Evolutionary conservation across 2,888 invertebrate species (phyloP), one percentile per base, ranked within the genome.

Genomic region (Harpagoxenus sublaevis): DNA sequence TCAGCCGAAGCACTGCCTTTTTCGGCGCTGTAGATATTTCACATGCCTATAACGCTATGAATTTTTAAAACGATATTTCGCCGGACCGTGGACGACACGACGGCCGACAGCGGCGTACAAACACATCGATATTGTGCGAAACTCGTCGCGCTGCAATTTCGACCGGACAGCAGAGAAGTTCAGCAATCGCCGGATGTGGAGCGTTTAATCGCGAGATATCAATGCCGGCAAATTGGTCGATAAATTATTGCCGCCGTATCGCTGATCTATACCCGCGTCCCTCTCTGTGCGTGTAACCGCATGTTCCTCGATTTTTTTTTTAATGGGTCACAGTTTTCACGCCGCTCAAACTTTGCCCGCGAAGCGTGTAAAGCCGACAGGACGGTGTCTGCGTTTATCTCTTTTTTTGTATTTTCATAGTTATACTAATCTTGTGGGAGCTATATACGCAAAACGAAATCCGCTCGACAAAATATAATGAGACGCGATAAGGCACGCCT

Each of bases 161-260:
- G 70, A 53, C 51, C 53, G 68, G 65, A 83, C 68, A 51, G 73
- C 75, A 63, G 78, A 85, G 60, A 55, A 82, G 48, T 39, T 74
- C 62, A 31, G 51, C 57, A 82, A 84, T 87, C 86, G 89, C 83
- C 77, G 84, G 83, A 85, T 84, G 75, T 82, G 82, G 81, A 65
- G 63, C 86, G 73, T 86, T 88, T 85, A 88, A 88, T 85, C 84
- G 70, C 39, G 84, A 66, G 78, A 84, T 75, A 81, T 65, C 86
- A 87, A 82, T 85, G 66, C 66, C 65, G 63, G 42, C 75, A 71
- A 88, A 86, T 88, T 88, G 79, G 55, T 77, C 83, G 85, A 84
- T 88, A 89, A 87, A 91, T 88, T 91, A 89, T 90, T 84, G 86
- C 86, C 82, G 31, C 39, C 28, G 28, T 73, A 79, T 79, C 71